Conservation (phyloP, 1,140 invertebrate species). For the Tetramorium simillimum region DNA sequence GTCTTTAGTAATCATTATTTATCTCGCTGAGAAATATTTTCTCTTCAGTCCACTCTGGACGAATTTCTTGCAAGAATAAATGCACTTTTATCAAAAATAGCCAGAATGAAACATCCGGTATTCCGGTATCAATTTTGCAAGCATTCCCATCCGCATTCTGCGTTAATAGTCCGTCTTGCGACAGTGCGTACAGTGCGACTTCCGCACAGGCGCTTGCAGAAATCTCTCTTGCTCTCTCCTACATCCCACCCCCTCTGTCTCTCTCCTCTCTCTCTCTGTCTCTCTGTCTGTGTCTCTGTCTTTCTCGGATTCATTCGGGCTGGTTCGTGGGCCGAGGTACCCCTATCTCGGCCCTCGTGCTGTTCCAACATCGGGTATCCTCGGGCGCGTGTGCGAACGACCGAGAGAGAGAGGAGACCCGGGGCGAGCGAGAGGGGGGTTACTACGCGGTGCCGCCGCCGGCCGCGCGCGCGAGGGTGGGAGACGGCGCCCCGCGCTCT, state of each 20-base stretch:
- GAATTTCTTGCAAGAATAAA: not conserved
- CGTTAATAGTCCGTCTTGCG: constrained; percentile 22
- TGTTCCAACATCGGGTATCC: constrained; percentile 38
- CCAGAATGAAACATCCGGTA: not conserved
- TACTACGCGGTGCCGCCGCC: constrained; percentile 6
- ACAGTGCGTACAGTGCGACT: constrained; percentile 36
- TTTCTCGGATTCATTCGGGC: constrained; percentile 11
- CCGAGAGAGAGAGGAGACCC: constrained; percentile 8
- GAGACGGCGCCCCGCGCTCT: constrained; percentile 23
- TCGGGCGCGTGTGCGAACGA: constrained; percentile 47
- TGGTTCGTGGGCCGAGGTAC: constrained; percentile 33
- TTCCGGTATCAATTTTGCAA: not conserved
- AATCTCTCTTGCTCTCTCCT: not conserved
- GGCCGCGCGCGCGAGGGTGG: constrained; percentile 36
- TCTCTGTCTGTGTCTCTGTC: not conserved
- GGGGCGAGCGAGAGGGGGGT: constrained; percentile 13
- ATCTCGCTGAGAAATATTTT: not conserved
- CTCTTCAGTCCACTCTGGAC: too few relatives aligned
- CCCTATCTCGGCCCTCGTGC: constrained; percentile 27
- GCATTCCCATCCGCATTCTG: constrained; percentile 14
- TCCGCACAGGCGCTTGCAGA: constrained; percentile 45
- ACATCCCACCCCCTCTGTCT: not conserved
- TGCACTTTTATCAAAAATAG: not conserved
- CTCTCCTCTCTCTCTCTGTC: not conserved
- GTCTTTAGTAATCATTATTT: not conserved